Percentiles rank a stretch among this genome's conserved stretches.
Conservation (phyloP, 2,113 vertebrate genomes). For the Hippocampus abdominalis region DNA sequence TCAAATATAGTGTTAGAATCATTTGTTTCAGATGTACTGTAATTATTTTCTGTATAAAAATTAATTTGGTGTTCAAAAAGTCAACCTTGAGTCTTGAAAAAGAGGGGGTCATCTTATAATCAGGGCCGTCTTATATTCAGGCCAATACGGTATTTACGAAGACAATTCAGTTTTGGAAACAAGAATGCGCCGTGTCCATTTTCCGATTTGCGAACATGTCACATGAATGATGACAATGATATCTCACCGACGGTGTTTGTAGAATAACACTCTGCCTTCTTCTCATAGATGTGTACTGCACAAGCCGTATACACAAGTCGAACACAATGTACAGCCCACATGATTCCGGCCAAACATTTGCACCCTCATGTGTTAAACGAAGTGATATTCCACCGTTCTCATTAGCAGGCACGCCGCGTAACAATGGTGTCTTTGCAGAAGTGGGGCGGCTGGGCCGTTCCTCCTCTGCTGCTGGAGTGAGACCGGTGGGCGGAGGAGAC, state of each 20-base stretch:
- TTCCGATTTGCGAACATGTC: too few species aligned
- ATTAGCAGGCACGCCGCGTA: conserved; percentile 33
- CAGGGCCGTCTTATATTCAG: too few species aligned
- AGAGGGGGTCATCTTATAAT: too few species aligned
- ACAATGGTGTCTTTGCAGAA: conserved; percentile 71
- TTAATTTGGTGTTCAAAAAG: too few species aligned
- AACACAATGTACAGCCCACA: conserved; percentile 9
- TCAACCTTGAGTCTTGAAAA: too few species aligned
- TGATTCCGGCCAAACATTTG: neutral
- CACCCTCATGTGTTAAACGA: conserved; percentile 12
- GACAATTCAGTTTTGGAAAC: too few species aligned
- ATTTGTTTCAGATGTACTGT: too few species aligned
- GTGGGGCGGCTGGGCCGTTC: conserved; percentile 86
- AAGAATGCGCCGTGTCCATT: too few species aligned
- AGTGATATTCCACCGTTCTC: conserved; percentile 26
- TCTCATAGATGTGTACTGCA: neutral
- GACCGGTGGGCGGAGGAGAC: conserved; percentile 78
- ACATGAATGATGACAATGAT: too few species aligned
- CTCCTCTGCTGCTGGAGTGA: conserved; percentile 85
- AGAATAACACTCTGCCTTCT: neutral
- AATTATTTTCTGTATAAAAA: too few species aligned
- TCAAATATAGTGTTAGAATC: too few species aligned
- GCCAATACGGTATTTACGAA: too few species aligned
- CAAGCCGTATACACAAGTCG: conserved; percentile 4
- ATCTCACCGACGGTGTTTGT: neutral